These are phyloP conservation scores for Dendropsophus ebraccatus DNA, from an alignment of 2,113 vertebrate species.

Conservation along the genomic window DNA sequence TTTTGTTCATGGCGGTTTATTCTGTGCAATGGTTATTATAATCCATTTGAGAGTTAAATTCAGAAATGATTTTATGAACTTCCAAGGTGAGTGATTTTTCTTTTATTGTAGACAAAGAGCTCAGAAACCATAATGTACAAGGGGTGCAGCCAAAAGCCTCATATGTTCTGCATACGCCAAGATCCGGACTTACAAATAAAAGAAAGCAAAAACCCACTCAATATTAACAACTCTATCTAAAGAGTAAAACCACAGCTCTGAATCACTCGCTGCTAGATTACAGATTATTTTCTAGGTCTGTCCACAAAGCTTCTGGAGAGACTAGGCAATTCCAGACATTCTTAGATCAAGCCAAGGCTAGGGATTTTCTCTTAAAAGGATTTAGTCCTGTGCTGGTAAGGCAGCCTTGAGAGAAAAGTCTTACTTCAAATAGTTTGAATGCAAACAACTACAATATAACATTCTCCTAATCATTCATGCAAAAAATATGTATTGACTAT, in stretches of 20 bases:
- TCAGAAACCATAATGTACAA: conserved; percentile 37
- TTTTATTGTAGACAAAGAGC: conserved; percentile 31
- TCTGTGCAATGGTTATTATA: not conserved
- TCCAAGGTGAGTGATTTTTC: conserved; percentile 17
- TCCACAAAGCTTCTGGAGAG: conserved; percentile 31
- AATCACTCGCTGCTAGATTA: conserved; percentile 34
- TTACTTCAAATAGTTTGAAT: not conserved
- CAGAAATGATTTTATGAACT: conserved; percentile 11
- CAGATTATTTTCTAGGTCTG: conserved; percentile 35
- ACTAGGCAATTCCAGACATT: conserved; percentile 7
- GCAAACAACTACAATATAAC: not conserved
- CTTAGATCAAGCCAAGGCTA: conserved; percentile 5
- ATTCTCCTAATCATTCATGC: not conserved
- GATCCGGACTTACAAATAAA: conserved; percentile 11
- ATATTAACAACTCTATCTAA: conserved; percentile 43
- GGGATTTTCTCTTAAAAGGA: conserved; percentile 25
- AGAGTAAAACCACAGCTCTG: conserved; percentile 7
- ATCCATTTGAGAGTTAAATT: not conserved
- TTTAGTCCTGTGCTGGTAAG: conserved; percentile 37
- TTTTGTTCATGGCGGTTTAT: not conserved
- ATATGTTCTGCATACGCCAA: conserved; percentile 1
- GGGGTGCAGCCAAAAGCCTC: conserved; percentile 34
- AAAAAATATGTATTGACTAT: no score
- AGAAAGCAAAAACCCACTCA: not conserved
- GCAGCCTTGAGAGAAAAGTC: not conserved